Percentiles rank a stretch among this genome's conserved stretches.
Conservation (phyloP, 1,140 invertebrate genomes). For the Octopus sinensis region DNA sequence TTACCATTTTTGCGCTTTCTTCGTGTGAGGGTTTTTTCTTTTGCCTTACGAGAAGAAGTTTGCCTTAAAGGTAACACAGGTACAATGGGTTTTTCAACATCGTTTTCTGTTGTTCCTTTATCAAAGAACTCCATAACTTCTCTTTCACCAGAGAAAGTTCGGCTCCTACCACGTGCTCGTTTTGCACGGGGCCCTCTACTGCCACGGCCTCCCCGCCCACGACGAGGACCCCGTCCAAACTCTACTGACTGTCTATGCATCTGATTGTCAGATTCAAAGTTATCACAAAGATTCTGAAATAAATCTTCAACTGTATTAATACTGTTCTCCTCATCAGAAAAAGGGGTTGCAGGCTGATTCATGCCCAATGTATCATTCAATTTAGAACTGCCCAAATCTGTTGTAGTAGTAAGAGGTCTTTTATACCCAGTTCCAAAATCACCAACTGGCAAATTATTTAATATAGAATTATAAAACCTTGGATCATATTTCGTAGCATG, state of each 20-base stretch:
- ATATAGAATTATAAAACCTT: constrained; percentile 16
- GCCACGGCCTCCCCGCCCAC: constrained; percentile 1
- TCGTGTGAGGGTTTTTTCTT: constrained; percentile 35
- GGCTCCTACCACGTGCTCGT: neutral
- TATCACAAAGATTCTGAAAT: constrained; percentile 35
- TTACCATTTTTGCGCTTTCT: constrained; percentile 28
- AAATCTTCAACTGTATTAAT: constrained; percentile 34
- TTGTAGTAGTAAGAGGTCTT: constrained; percentile 22
- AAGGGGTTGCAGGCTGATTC: constrained; percentile 24
- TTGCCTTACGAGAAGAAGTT: constrained; percentile 41
- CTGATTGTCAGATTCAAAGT: constrained; percentile 14
- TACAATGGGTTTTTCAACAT: neutral
- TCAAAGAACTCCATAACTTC: neutral
- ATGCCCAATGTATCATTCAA: neutral
- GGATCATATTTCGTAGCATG: constrained; percentile 19
- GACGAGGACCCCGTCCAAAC: neutral
- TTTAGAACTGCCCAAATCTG: neutral
- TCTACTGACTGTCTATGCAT: constrained; percentile 4
- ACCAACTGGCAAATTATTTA: constrained; percentile 17
- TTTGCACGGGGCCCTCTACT: neutral
- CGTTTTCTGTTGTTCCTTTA: neutral
- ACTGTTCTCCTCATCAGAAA: constrained; percentile 36
- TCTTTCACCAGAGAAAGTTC: neutral
- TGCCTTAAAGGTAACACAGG: constrained; percentile 29
- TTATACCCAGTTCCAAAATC: constrained; percentile 17